phyloP scores from a whole-genome alignment of 2,113 vertebrate species.

The Dermatemys mawii region DNA sequence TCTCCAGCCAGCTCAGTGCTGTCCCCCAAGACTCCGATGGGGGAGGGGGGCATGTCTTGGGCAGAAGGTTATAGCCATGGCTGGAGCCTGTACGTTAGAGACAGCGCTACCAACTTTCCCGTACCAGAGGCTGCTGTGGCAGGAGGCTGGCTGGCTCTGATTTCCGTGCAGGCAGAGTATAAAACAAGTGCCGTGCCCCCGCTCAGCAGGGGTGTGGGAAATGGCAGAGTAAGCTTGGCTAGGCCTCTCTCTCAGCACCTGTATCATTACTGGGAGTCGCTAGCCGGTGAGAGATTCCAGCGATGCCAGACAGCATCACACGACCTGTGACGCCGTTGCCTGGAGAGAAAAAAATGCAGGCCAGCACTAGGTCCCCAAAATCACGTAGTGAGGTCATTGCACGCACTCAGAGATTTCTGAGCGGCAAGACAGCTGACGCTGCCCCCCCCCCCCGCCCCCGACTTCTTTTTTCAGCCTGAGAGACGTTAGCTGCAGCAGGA shows the following conservation, averaged over 20 bases:
- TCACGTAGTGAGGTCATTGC: not conserved
- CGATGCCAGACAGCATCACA: not conserved
- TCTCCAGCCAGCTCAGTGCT: not conserved
- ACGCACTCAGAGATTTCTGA: no score
- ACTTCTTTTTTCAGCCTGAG: not conserved
- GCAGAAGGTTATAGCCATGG: not conserved
- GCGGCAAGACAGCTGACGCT: not conserved
- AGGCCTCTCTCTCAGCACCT: not conserved
- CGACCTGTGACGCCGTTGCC: not conserved
- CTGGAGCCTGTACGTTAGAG: not conserved
- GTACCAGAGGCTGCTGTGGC: not conserved
- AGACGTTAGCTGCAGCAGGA: not conserved
- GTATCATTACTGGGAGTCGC: not conserved
- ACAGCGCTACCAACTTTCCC: not conserved
- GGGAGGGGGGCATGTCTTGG: not conserved
- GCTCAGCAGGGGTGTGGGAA: not conserved
- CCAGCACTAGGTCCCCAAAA: not conserved
- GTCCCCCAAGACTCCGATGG: not conserved
- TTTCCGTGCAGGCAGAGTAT: no score
- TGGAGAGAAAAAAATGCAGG: not conserved
- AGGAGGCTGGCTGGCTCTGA: not conserved
- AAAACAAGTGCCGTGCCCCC: no score
- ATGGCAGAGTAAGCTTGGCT: no score
- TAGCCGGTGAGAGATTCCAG: not conserved
- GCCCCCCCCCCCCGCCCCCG: not conserved